Evolutionary conservation across 2,797 vertebrate species (phyloP).

Genomic region (Babyrousa celebensis): DNA sequence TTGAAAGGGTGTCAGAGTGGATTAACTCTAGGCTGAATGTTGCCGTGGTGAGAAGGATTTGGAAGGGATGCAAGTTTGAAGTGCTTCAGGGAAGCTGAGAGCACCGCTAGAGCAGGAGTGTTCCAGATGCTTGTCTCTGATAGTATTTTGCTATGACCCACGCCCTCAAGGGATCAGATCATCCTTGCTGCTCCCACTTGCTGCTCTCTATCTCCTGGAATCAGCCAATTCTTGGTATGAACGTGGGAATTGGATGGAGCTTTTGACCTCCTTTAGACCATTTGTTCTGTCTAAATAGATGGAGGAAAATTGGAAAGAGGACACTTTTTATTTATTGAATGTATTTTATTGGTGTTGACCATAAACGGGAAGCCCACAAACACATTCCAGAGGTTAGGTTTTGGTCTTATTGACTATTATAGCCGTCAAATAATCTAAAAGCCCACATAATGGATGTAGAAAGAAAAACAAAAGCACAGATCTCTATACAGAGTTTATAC

Average conservation of each 20-base stretch:
- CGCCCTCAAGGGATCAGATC: slow-evolving; percentile 70
- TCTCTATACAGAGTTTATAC: not conserved
- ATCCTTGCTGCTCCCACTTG: slow-evolving; percentile 63
- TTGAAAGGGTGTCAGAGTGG: slow-evolving; percentile 41
- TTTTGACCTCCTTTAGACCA: slow-evolving; percentile 72
- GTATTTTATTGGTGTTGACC: not conserved
- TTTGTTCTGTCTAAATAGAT: slow-evolving; percentile 71
- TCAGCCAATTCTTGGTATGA: slow-evolving; percentile 69
- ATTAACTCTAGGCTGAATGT: slow-evolving; percentile 57
- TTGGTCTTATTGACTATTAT: not conserved
- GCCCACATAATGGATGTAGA: not conserved
- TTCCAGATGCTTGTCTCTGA: slow-evolving; percentile 73
- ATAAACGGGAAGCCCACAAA: not conserved
- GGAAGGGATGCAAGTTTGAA: slow-evolving; percentile 36
- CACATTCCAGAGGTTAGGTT: not conserved
- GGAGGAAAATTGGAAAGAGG: slow-evolving; percentile 35
- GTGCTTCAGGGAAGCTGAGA: slow-evolving; percentile 62
- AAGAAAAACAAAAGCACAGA: not conserved
- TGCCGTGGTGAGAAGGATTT: slow-evolving; percentile 51
- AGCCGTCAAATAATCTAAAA: not conserved
- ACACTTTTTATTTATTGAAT: not conserved
- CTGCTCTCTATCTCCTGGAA: slow-evolving; percentile 40
- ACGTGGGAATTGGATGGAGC: slow-evolving; percentile 42
- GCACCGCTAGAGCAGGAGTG: slow-evolving; percentile 21
- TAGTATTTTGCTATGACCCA: slow-evolving; percentile 54